Percentiles rank a stretch among this genome's conserved stretches.
phyloP scores from a whole-genome alignment of 2,888 invertebrate genomes.

The Drosophila nr. medialis region DNA sequence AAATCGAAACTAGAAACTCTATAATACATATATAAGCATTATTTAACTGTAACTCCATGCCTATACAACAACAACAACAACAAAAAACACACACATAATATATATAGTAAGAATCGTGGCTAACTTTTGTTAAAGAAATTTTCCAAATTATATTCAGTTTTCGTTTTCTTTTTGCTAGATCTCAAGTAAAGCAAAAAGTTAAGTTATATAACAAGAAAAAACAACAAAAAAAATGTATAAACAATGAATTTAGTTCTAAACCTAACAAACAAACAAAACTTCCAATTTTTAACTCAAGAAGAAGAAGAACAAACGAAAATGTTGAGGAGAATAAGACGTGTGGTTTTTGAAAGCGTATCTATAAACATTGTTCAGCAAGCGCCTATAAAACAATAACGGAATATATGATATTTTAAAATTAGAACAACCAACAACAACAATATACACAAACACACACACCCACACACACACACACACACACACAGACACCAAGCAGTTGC shows the following conservation, averaged over 20 bases:
- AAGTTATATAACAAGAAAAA: slow-evolving; percentile 30
- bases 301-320: slow-evolving; percentile 38
- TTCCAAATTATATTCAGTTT: slow-evolving; percentile 36
- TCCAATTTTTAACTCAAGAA: slow-evolving; percentile 70
- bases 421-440: slow-evolving; percentile 38
- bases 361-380: slow-evolving; percentile 76
- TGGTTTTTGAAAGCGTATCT: slow-evolving; percentile 72
- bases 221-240: slow-evolving; percentile 56
- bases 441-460: slow-evolving; percentile 28
- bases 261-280: slow-evolving; percentile 66
- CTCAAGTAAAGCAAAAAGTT: slow-evolving; percentile 74
- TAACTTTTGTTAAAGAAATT: slow-evolving; percentile 30
- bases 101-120: slow-evolving; percentile 2
- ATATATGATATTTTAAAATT: slow-evolving; percentile 56
- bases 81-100: slow-evolving; percentile 8
- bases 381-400: slow-evolving; percentile 48
- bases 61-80: slow-evolving; percentile 46
- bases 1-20: slow-evolving; percentile 41
- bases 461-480: slow-evolving; percentile 30
- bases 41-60: slow-evolving; percentile 71
- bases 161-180: slow-evolving; percentile 63
- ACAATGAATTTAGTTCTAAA: slow-evolving; percentile 64
- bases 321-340: slow-evolving; percentile 33
- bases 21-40: slow-evolving; percentile 44
- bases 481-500: slow-evolving; percentile 73